Conservation (phyloP, 2,113 vertebrate genomes). For the Turnix velox region DNA sequence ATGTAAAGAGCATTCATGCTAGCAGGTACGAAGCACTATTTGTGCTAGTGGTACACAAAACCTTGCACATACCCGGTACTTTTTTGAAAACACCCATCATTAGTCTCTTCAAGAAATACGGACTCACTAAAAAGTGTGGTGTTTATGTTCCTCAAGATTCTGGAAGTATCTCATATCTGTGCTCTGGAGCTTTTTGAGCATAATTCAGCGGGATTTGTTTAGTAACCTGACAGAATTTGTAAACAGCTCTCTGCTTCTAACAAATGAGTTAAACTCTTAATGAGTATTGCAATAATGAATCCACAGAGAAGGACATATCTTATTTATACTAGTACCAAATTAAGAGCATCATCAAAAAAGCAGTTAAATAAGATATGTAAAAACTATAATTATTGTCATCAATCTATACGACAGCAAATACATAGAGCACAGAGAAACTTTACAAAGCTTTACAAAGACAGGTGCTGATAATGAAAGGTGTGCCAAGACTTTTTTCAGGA, state of each 20-base stretch:
- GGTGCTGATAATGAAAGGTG: background rate
- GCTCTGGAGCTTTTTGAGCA: background rate
- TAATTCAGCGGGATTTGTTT: background rate
- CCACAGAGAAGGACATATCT: background rate
- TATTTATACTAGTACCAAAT: background rate
- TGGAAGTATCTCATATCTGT: background rate
- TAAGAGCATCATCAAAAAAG: background rate
- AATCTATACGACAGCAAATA: background rate
- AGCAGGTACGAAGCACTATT: background rate
- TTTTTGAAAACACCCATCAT: background rate
- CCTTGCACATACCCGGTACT: accelerated
- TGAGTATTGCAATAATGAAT: background rate
- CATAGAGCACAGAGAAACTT: background rate
- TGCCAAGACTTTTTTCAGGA: constrained; percentile 9
- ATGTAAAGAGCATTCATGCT: background rate
- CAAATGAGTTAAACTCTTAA: background rate
- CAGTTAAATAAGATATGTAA: background rate
- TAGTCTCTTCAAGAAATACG: background rate
- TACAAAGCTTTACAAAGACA: background rate
- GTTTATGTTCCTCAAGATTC: background rate
- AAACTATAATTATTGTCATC: background rate
- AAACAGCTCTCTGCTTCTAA: background rate
- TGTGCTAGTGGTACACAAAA: background rate
- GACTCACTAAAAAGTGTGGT: accelerated
- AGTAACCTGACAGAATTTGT: background rate